Evolutionary conservation across 2,888 invertebrate genomes (phyloP).

Genomic region (Theretra japonica): DNA sequence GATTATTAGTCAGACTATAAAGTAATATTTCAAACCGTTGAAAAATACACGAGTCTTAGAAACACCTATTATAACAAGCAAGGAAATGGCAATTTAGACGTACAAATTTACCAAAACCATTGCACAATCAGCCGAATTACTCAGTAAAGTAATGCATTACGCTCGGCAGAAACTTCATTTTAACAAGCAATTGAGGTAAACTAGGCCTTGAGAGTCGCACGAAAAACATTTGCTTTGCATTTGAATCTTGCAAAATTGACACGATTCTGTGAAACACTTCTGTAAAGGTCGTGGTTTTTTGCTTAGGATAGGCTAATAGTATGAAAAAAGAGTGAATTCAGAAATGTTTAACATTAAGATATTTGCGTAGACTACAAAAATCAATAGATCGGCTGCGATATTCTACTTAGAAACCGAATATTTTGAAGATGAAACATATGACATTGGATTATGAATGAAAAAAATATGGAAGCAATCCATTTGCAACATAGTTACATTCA

Average conservation of each 20-base stretch:
- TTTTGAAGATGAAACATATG: too few relatives aligned
- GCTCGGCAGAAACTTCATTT: slow-evolving; percentile 10
- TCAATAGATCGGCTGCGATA: too few relatives aligned
- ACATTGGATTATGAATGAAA: too few relatives aligned
- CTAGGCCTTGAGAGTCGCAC: slow-evolving; percentile 9
- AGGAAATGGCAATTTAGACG: slow-evolving; percentile 2
- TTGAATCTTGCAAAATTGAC: slow-evolving; percentile 20
- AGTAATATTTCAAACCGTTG: neutral
- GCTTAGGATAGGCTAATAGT: neutral
- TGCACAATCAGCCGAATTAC: slow-evolving; percentile 11
- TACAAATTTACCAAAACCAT: neutral
- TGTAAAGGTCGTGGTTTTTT: slow-evolving; percentile 9
- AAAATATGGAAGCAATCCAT: too few relatives aligned
- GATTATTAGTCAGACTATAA: too few relatives aligned
- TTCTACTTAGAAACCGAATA: too few relatives aligned
- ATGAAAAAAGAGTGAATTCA: too few relatives aligned
- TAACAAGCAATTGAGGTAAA: slow-evolving; percentile 24
- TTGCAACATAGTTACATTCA: too few relatives aligned
- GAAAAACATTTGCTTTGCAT: slow-evolving; percentile 24
- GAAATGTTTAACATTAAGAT: too few relatives aligned
- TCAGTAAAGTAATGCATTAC: neutral
- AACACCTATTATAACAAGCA: neutral
- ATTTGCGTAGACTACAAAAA: too few relatives aligned
- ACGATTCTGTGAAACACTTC: slow-evolving; percentile 16
- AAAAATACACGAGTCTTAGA: neutral